Evolutionary conservation across 2,888 invertebrate species (phyloP).

Genomic region (Urechis unicinctus): DNA sequence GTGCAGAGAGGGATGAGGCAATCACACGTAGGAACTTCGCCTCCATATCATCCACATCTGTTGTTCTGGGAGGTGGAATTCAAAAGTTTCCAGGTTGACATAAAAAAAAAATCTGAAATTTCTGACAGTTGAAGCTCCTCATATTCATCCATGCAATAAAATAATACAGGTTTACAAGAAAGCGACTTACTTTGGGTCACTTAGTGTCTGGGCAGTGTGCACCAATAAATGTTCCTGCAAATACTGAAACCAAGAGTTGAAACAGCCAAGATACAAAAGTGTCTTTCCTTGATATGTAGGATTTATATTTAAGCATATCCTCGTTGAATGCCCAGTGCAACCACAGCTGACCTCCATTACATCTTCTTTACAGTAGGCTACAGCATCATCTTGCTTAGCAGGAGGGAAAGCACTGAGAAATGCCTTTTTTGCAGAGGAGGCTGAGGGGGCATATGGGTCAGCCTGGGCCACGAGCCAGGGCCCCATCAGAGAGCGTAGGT

Average conservation of each 20-base stretch:
- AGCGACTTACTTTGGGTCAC: slow-evolving; percentile 42
- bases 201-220: slow-evolving; percentile 45
- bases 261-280: neutral
- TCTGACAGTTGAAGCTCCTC: too few relatives aligned
- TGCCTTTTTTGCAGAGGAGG: slow-evolving; percentile 63
- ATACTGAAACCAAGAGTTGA: slow-evolving; percentile 50
- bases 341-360: slow-evolving; percentile 58
- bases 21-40: slow-evolving; percentile 64
- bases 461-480: slow-evolving; percentile 79
- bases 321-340: too few relatives aligned
- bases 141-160: too few relatives aligned
- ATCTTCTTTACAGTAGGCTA: slow-evolving; percentile 76
- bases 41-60: slow-evolving; percentile 62
- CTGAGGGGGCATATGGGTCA: slow-evolving; percentile 80
- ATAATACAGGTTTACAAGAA: neutral
- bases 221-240: slow-evolving; percentile 66
- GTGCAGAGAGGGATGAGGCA: slow-evolving; percentile 62
- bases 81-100: too few relatives aligned
- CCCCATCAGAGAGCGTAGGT: slow-evolving; percentile 69
- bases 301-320: neutral
- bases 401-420: slow-evolving; percentile 71
- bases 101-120: too few relatives aligned
- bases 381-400: slow-evolving; percentile 70
- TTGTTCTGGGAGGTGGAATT: slow-evolving; percentile 19
- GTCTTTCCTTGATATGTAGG: neutral